Evolutionary conservation across 2,888 invertebrate genomes (phyloP).

Genomic region (Caenorhabditis sp.): DNA sequence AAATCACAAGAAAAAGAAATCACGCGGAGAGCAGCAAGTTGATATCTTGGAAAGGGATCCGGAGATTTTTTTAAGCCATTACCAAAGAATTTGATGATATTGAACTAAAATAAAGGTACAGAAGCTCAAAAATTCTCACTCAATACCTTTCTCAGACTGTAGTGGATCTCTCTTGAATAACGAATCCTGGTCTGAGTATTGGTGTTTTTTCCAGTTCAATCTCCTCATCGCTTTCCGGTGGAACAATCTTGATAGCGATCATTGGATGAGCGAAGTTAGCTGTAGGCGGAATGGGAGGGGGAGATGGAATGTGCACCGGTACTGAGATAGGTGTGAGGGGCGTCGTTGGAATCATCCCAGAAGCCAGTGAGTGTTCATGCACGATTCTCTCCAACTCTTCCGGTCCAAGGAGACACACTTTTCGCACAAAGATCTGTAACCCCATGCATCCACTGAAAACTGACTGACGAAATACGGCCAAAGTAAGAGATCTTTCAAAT

Average conservation of each 20-base stretch:
- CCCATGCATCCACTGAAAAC: constrained; percentile 17
- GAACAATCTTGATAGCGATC: constrained; percentile 8
- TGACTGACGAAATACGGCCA: background rate
- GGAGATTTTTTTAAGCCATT: too few species aligned
- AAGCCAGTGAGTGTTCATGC: background rate
- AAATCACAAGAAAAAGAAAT: too few species aligned
- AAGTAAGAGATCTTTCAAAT: background rate
- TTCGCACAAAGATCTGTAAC: background rate
- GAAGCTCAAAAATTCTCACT: too few species aligned
- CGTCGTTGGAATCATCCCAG: background rate
- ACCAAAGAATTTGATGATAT: too few species aligned
- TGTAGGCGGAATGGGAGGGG: background rate
- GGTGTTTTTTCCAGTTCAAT: constrained; percentile 11
- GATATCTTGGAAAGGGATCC: too few species aligned
- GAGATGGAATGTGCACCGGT: background rate
- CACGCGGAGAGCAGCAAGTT: too few species aligned
- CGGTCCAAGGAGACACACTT: constrained; percentile 9
- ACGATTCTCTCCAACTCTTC: constrained; percentile 34
- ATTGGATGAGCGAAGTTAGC: background rate
- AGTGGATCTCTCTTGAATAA: background rate
- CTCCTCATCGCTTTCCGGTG: constrained; percentile 7
- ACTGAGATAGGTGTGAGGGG: background rate
- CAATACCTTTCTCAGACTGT: constrained; percentile 6
- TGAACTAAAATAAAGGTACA: too few species aligned
- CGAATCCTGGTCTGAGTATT: background rate